A percentile compares a stretch with the other conserved stretches of the same genome.
phyloP scores from a whole-genome alignment of 2,888 invertebrate species.

The Dasysyrphus albostriatus region DNA sequence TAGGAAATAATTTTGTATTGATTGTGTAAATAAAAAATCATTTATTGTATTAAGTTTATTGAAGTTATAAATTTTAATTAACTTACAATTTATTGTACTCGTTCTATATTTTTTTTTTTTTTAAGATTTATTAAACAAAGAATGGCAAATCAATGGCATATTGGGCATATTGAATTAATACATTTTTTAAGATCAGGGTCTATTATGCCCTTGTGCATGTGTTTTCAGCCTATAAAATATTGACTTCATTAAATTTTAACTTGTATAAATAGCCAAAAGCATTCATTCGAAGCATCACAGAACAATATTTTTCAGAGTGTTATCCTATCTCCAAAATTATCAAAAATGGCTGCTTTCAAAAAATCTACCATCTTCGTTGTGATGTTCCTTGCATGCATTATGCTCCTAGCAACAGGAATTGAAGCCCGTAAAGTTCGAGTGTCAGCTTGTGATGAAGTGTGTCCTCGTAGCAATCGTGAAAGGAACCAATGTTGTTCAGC shows the following conservation, averaged over 20 bases:
- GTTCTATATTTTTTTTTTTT: no score
- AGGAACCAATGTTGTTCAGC: background rate
- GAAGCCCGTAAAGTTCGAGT: background rate
- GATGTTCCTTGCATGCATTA: background rate
- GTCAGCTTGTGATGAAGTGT: background rate
- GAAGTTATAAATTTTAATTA: no score
- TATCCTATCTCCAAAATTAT: background rate
- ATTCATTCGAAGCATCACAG: background rate
- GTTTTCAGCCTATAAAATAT: background rate
- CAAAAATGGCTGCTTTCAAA: background rate
- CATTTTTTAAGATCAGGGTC: no score
- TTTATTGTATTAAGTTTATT: no score
- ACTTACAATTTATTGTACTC: no score
- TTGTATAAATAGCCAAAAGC: background rate
- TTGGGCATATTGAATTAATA: no score
- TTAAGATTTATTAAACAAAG: no score
- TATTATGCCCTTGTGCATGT: no score
- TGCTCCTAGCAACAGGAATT: background rate
- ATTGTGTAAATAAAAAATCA: no score
- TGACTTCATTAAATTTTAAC: background rate
- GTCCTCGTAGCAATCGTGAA: background rate
- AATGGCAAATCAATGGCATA: no score
- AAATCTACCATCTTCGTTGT: background rate
- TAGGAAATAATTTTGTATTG: no score
- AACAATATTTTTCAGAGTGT: background rate